Base-by-base conservation (phyloP, 1,140 invertebrate species). In the Orchesella cincta region DNA sequence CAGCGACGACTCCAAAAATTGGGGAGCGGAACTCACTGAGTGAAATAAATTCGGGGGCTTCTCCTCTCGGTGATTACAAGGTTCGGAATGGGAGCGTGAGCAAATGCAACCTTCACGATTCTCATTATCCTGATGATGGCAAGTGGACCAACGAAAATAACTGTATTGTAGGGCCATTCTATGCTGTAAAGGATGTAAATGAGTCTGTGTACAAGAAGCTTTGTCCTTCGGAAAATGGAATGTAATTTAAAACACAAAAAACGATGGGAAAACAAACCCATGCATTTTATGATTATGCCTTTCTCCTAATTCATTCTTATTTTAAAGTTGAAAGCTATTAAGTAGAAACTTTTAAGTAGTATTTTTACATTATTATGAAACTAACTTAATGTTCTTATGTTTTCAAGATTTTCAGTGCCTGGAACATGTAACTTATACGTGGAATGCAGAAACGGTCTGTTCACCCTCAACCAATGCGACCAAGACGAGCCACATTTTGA, bases 201-300 rank as follows among this genome's bases (percentile, higher is more conserved):
- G 12, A 33, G 0, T 14, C 36, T 2, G 46, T 73, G 0, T 80
- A 70, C 36, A 16, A 39, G 1, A 28, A 73, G 64, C 31, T 80
- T 35, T 80, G 79, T 73, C 79, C 62, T n/a, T 57, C 39, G 31
- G 14, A 8, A 1, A 62, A 0, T 34, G 79, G 79, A 72, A 80
- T 29, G 79, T 80, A 80, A 77, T 33, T 23, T 31, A 72, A 20
- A 26, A 18, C 20, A 12, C n/a, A 51, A 67, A 1, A 18, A n/a
- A n/a, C n/a, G n/a, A n/a, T n/a, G n/a, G n/a, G n/a, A n/a, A n/a
- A n/a, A n/a, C n/a, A n/a, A n/a, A n/a, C n/a, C n/a, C n/a, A n/a
- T n/a, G n/a, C n/a, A n/a, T n/a, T n/a, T n/a, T n/a, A n/a, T n/a
- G n/a, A n/a, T n/a, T n/a, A n/a, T n/a, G n/a, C n/a, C n/a, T n/a